Percentiles rank a stretch among this genome's conserved stretches.
phyloP scores from a whole-genome alignment of 2,113 vertebrate species.

The Equus przewalskii region DNA sequence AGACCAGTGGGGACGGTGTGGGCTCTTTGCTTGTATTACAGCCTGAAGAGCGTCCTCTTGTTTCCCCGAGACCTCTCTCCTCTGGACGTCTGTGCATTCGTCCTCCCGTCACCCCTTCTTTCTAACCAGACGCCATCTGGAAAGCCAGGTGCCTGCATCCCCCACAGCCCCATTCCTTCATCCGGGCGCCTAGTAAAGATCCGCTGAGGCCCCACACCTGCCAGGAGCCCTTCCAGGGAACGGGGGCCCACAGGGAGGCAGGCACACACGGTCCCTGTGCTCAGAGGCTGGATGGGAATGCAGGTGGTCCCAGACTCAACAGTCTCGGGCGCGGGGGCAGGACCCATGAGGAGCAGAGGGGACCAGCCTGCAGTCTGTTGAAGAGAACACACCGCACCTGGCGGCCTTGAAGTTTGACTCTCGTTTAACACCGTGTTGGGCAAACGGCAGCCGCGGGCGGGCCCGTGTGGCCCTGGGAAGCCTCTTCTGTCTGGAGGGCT shows the following conservation, averaged over 20 bases:
- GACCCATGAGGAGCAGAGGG: too few relatives aligned
- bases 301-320: too few relatives aligned
- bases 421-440: not conserved
- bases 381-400: not conserved
- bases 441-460: not conserved
- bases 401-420: not conserved
- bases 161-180: not conserved
- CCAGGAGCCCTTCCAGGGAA: not conserved
- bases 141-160: not conserved
- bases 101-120: not conserved
- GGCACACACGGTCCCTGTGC: not conserved
- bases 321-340: not conserved
- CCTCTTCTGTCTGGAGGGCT: too few relatives aligned
- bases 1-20: not conserved
- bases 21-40: too few relatives aligned
- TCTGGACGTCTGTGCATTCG: not conserved
- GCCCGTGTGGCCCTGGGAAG: not conserved
- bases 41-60: not conserved
- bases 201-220: not conserved
- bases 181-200: not conserved
- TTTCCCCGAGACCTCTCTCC: not conserved
- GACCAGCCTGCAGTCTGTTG: too few relatives aligned
- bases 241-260: not conserved
- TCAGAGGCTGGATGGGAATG: not conserved
- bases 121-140: not conserved